Evolutionary conservation across 2,113 vertebrate species (phyloP).

Genomic region (Plectropomus leopardus): DNA sequence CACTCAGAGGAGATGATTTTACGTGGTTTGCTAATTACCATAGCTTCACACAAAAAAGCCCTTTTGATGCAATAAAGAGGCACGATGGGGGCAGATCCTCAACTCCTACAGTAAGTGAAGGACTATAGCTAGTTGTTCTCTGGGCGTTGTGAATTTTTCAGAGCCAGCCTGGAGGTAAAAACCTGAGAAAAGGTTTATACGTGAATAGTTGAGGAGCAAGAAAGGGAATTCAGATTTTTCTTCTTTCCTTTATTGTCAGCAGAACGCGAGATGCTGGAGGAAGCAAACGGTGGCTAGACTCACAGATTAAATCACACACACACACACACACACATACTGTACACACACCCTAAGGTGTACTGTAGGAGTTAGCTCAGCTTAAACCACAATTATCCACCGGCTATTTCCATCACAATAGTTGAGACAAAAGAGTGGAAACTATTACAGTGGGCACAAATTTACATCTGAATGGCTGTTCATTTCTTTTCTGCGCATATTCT

Average conservation of each 20-base stretch:
- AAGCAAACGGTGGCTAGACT: slow-evolving; percentile 59
- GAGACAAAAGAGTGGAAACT: slow-evolving; percentile 60
- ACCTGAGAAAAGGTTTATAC: slow-evolving; percentile 79
- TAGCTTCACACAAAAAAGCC: slow-evolving; percentile 62
- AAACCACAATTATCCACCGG: slow-evolving; percentile 60
- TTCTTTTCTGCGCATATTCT: slow-evolving; percentile 1
- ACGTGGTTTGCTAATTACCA: slow-evolving; percentile 78
- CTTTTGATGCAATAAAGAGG: slow-evolving; percentile 77
- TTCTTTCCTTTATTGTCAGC: slow-evolving; percentile 78
- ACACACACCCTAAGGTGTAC: slow-evolving; percentile 58
- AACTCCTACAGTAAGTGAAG: slow-evolving; percentile 70
- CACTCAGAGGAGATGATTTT: slow-evolving; percentile 74
- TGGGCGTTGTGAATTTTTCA: slow-evolving; percentile 82
- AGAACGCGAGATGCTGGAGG: slow-evolving; percentile 56
- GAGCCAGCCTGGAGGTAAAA: slow-evolving; percentile 72
- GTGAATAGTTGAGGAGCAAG: slow-evolving; percentile 78
- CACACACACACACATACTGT: slow-evolving; percentile 16
- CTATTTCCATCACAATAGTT: slow-evolving; percentile 57
- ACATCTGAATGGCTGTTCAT: slow-evolving; percentile 35
- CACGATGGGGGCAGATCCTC: slow-evolving; percentile 61
- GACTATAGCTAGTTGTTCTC: slow-evolving; percentile 67
- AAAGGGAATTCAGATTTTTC: slow-evolving; percentile 51
- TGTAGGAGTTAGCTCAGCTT: slow-evolving; percentile 71
- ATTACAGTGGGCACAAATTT: slow-evolving; percentile 48
- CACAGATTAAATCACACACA: slow-evolving; percentile 60